These are phyloP conservation scores for Ranitomeya imitator DNA, from an alignment of 2,113 vertebrate genomes.

Conservation along the genomic window DNA sequence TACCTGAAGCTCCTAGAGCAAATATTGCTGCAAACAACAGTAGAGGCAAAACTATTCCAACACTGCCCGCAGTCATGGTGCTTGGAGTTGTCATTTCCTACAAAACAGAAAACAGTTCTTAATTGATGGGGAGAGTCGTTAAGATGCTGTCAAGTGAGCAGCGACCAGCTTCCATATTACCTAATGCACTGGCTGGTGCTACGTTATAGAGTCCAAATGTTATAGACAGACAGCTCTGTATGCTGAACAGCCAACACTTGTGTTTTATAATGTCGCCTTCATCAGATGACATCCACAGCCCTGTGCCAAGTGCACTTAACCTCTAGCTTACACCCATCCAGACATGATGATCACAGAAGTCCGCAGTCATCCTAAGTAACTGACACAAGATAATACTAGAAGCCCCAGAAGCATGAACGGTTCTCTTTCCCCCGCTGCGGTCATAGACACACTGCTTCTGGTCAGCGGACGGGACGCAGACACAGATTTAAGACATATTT, in stretches of 20 bases:
- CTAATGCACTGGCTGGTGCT: background rate
- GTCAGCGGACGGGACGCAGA: background rate
- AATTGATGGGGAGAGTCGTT: background rate
- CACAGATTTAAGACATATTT: background rate
- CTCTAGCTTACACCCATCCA: background rate
- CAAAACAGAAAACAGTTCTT: background rate
- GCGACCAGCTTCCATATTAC: background rate
- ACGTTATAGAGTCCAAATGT: background rate
- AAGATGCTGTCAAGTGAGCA: background rate
- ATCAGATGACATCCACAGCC: constrained; percentile 7
- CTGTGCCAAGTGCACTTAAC: background rate
- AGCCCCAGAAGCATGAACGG: background rate
- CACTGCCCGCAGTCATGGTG: background rate
- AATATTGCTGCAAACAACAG: constrained; percentile 1
- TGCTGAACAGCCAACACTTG: background rate
- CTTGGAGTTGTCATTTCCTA: background rate
- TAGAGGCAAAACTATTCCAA: background rate
- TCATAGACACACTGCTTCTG: background rate
- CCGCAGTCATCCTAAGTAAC: background rate
- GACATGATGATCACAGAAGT: constrained; percentile 2
- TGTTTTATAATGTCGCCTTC: constrained; percentile 27
- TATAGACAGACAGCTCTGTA: background rate
- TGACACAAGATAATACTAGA: constrained; percentile 18
- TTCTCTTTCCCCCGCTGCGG: background rate
- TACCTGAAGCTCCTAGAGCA: constrained; percentile 16